Evolutionary conservation across 2,113 vertebrate species (phyloP).

Genomic region (Phalacrocorax aristotelis): DNA sequence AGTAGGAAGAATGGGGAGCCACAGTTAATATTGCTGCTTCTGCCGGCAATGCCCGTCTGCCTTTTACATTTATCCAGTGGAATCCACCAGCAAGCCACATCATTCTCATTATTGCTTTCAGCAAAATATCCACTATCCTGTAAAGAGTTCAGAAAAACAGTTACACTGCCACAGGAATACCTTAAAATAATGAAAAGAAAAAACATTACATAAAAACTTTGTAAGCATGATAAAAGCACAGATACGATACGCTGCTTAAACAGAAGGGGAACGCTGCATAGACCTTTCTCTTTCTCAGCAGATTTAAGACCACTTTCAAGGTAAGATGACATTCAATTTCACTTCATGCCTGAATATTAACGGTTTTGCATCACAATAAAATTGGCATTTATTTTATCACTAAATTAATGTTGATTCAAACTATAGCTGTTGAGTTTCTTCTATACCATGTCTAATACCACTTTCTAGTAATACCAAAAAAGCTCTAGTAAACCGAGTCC

Average conservation of each 20-base stretch:
- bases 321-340: background rate
- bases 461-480: background rate
- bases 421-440: background rate
- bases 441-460: background rate
- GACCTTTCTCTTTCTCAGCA: background rate
- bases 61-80: constrained; percentile 91
- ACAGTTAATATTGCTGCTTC: constrained; percentile 89
- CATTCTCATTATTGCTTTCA: constrained; percentile 88
- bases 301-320: background rate
- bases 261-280: background rate
- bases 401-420: background rate
- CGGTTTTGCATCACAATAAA: background rate
- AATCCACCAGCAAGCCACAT: constrained; percentile 98
- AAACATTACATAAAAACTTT: background rate
- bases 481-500: background rate
- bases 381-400: background rate
- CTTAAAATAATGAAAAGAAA: background rate
- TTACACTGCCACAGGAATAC: background rate
- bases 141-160: background rate
- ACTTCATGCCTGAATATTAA: background rate
- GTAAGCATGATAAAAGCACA: background rate
- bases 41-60: constrained; percentile 76
- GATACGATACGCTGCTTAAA: background rate
- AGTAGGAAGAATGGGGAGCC: constrained; percentile 95
- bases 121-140: constrained; percentile 84